Base-by-base conservation (phyloP, 2,888 invertebrate species). In the Drosophila nr. perissopoda region DNA sequence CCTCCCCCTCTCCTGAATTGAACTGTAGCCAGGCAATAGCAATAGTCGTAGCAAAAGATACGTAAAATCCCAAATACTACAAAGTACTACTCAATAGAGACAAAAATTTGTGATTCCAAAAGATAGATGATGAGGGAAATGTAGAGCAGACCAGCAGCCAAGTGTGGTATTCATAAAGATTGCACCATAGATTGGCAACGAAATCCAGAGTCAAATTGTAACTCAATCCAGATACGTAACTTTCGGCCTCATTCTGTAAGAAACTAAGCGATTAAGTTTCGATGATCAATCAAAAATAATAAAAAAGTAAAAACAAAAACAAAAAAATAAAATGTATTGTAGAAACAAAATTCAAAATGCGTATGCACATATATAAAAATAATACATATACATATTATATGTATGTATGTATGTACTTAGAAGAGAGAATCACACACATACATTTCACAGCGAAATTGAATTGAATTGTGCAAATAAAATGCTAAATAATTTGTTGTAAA, bases 231-330 rank as follows among this genome's bases (percentile, higher is more conserved):
- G 91, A 93, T 93, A 93, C 93, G 93, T 93, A 93, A 92, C 91
- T 88, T 92, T 92, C 90, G 92, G 93, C 93, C 93, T 92, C 91
- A 91, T 92, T 92, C 92, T 92, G 83, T 91, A 92, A 93, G 93
- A 93, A 92, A 92, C 84, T 79, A 76, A 82, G 25, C 72, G 58
- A 67, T 74, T 81, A 84, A 83, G 83, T 82, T 90, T 86, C 72
- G 53, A 67, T 21, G 46, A 70, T 49, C 40, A 31, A 58, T 48
- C 56, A 46, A 36, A 40, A 46, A 11, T 38, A 40, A 42, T 11
- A 42, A 42, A 42, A 21, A 36, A 53, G 58, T 33, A 54, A 57
- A 61, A 36, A 21, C 36, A 53, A 74, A 42, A 49, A 51, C 57
- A 51, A 70, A 71, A 49, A 67, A 70, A 42, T 40, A 58, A 58